Base-by-base conservation (phyloP, 2,888 invertebrate species). In the Dromius quadrimaculatus region DNA sequence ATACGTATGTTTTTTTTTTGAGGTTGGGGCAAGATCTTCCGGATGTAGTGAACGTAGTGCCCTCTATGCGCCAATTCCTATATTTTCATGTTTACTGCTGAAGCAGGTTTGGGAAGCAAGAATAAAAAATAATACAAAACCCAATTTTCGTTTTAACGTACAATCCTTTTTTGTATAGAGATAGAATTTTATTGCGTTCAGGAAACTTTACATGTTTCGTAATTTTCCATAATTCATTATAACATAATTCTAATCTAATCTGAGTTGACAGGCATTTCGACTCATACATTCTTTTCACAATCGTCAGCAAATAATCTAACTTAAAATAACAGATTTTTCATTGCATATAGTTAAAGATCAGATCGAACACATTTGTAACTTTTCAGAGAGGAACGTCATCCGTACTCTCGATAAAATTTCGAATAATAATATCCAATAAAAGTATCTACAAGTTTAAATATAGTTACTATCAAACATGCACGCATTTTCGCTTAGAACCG, bases 141-240 rank as follows among this genome's bases (percentile, higher is more conserved):
- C 9, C 9, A 9, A 54, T 2, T 54, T 59, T 59, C 43, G 59
- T 59, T 68, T 68, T 43, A 68, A 68, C 68, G 68, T 68, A 68
- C 68, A 68, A 68, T 68, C 59, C 59, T 47, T 65, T 65, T 68
- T 68, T 68, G 68, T 68, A 68, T 68, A 68, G 68, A 83, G 83
- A 84, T 83, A 83, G 83, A 84, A 82, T 83, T 82, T 83, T 84
- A 84, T 84, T 84, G 84, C 83, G 80, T 83, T 83, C 81, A 82
- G 83, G 84, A 83, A 83, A 83, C 81, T 82, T 83, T 83, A 83
- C 82, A 83, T 80, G 81, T 80, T 81, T 81, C 81, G 80, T 81
- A 81, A 81, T 81, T 78, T 70, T 81, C 78, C 79, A 78, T 79
- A 79, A 78, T 79, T 77, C 75, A 76, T 78, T 75, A 71, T 81